phyloP scores from a whole-genome alignment of 2,888 invertebrate genomes.

The Epinotia brunnichana region DNA sequence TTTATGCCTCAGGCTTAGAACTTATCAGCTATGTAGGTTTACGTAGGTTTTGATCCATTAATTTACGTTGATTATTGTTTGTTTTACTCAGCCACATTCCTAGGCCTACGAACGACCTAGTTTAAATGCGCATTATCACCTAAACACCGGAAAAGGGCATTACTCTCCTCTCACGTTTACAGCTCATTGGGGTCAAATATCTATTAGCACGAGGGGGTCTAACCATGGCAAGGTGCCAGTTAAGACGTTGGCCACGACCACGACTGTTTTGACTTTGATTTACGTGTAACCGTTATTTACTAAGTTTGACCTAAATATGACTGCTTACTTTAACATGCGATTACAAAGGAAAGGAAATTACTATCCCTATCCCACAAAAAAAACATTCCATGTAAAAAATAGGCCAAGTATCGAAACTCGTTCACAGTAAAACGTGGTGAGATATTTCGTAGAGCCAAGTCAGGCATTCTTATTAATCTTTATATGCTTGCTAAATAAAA shows the following conservation, averaged over 20 bases:
- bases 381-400: too few relatives aligned
- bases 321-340: constrained; percentile 12
- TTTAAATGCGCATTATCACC: constrained; percentile 37
- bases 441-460: too few relatives aligned
- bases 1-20: too few relatives aligned
- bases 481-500: too few relatives aligned
- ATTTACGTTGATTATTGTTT: background rate
- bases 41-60: too few relatives aligned
- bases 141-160: constrained; percentile 43
- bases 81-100: background rate
- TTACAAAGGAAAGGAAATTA: too few relatives aligned
- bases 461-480: too few relatives aligned
- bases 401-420: too few relatives aligned
- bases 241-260: constrained; percentile 39
- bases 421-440: too few relatives aligned
- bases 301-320: constrained; percentile 34
- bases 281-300: constrained; percentile 37
- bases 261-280: constrained; percentile 42
- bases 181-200: constrained; percentile 44
- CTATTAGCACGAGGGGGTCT: constrained; percentile 43
- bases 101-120: constrained; percentile 9
- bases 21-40: too few relatives aligned
- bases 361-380: too few relatives aligned
- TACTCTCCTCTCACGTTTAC: constrained; percentile 36
- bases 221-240: constrained; percentile 33